Percentiles rank a stretch among this genome's conserved stretches.
These are phyloP conservation scores for Polypterus senegalus DNA, from an alignment of 2,113 vertebrate genomes.

Conservation along the genomic window DNA sequence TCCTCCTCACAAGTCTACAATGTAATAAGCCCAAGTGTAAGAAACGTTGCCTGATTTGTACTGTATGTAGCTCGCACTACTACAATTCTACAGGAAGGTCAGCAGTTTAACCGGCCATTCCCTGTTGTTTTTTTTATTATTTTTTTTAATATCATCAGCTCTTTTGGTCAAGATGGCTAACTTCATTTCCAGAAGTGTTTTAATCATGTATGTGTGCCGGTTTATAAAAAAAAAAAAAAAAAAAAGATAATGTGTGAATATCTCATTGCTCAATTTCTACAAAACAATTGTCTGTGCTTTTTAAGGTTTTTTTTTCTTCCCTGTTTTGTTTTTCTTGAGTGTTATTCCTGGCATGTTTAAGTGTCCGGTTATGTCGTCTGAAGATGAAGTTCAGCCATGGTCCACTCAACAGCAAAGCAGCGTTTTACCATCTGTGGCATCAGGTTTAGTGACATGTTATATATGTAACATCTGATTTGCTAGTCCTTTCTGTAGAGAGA, in stretches of 20 bases:
- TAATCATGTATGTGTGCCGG: constrained; percentile 72
- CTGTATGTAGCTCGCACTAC: constrained; percentile 79
- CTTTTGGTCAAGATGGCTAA: constrained; percentile 68
- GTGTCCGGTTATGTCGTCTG: constrained; percentile 69
- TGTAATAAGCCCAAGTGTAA: constrained; percentile 60
- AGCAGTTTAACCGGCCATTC: constrained; percentile 73
- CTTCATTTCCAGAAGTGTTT: constrained; percentile 78
- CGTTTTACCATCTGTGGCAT: constrained; percentile 76
- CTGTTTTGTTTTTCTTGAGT: constrained; percentile 30
- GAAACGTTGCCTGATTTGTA: constrained; percentile 74
- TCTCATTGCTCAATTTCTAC: constrained; percentile 84
- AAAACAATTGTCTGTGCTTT: constrained; percentile 73
- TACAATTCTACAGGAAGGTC: constrained; percentile 71
- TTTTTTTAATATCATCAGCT: constrained; percentile 13
- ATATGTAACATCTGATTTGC: constrained; percentile 84
- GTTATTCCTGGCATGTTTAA: constrained; percentile 77
- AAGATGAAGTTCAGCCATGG: constrained; percentile 78
- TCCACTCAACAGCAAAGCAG: constrained; percentile 71
- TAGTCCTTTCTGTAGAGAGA: constrained; percentile 78
- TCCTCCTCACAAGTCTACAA: constrained; percentile 66
- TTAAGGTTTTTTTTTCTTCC: constrained; percentile 44
- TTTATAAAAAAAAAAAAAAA: constrained; percentile 48
- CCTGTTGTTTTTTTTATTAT: constrained; percentile 53
- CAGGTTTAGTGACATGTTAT: constrained; percentile 72
- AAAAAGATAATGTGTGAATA: constrained; percentile 47